These are phyloP conservation scores for Venusia cambrica DNA, from an alignment of 2,888 invertebrate genomes.

Conservation along the genomic window DNA sequence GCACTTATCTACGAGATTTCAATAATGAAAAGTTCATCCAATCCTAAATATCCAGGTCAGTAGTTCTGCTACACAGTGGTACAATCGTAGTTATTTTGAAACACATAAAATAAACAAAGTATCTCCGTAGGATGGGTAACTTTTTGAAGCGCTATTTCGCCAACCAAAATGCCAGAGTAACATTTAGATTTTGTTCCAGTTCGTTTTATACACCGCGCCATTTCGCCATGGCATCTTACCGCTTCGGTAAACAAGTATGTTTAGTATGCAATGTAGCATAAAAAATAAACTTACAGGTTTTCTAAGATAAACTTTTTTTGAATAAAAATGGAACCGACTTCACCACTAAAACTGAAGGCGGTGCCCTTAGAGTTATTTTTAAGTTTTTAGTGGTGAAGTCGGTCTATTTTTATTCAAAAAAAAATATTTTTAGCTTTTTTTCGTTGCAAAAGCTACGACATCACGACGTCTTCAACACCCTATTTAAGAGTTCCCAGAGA, in stretches of 20 bases:
- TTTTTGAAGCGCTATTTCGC: conserved; percentile 36
- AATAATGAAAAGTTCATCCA: background rate
- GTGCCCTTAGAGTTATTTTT: no score
- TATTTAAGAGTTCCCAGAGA: no score
- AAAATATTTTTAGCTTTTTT: no score
- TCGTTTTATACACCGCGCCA: conserved; percentile 59
- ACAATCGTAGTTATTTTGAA: conserved; percentile 9
- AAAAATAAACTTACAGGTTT: background rate
- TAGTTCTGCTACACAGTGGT: conserved; percentile 2
- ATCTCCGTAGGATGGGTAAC: conserved; percentile 9
- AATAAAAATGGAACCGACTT: no score
- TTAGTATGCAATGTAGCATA: conserved; percentile 1
- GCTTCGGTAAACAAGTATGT: conserved; percentile 12
- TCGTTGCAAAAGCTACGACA: no score
- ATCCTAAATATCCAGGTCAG: conserved; percentile 4
- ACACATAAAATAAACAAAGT: conserved; percentile 11
- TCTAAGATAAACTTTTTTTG: no score
- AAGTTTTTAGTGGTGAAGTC: no score
- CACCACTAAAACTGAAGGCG: no score
- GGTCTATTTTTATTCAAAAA: no score
- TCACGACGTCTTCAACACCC: no score
- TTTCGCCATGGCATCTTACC: conserved; percentile 43
- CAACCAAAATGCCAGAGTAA: conserved; percentile 65
- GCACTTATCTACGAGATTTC: no score
- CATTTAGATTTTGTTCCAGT: conserved; percentile 65